Base-by-base conservation (phyloP, 2,888 invertebrate genomes). In the Cecidostiba fungosa region DNA sequence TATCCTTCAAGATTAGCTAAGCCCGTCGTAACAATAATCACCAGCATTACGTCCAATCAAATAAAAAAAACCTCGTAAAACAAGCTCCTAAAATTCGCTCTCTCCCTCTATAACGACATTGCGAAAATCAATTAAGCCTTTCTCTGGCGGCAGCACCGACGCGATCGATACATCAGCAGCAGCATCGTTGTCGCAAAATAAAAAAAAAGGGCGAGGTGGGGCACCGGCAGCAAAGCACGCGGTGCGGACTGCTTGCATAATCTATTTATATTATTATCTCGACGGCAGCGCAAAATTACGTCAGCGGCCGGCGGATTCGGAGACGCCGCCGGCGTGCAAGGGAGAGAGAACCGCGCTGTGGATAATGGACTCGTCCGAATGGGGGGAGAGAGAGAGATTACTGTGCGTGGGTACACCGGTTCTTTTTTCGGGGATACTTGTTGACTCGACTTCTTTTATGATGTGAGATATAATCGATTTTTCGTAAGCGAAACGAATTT, bases 261-360 rank as follows among this genome's bases (percentile, higher is more conserved):
- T 91, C 90, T 91, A 91, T 92, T 91, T 90, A 91, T 91, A 91
- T 90, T 90, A 90, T 90, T 90, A 90, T 90, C 89, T 89, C 84
- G 32, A n/a, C 62, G 29, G 29, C 66, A n/a, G 84, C 80, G 84
- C 72, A 73, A 86, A 87, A 88, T 91, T 90, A 89, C 89, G 89
- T 91, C 89, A 90, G 87, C 85, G 77, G 79, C 82, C 86, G 88
- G 85, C 14, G 72, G 43, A 66, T 29, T 66, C 16, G 50, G 72
- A 36, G 36, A 77, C 76, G 82, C 59, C 6, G 43, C 47, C 23
- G 66, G 26, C 23, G 43, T 23, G 59, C 80, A 36, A 5, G 29
- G 70, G 43, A 8, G 43, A 19, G 66, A 43, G 54, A 70, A 54
- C n/a, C 3, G 32, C 8, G 32, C 8, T 23, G 29, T 16, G 59